Base-by-base conservation (phyloP, 2,113 vertebrate genomes). In the Cromileptes altivelis region DNA sequence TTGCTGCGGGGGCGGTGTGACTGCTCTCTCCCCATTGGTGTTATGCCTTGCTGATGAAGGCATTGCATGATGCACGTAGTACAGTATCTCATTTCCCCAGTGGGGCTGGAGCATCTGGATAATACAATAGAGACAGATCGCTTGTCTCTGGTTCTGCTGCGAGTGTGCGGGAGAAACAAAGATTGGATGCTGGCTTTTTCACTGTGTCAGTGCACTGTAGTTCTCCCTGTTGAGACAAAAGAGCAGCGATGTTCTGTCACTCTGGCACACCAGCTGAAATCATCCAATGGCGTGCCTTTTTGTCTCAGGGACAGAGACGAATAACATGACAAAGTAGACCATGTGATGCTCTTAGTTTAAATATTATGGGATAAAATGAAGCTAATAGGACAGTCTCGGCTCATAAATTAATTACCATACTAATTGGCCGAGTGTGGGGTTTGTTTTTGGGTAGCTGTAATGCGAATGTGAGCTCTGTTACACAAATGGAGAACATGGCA, bases 91-190 rank as follows among this genome's bases (percentile, higher is more conserved):
- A 73, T 89, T 78, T 87, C 88, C 42, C 87, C 90, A 74, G 84
- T 80, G 84, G 88, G 85, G 75, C 83, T 50, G 63, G 70, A 88
- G 91, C 92, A 93, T 93, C 93, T 93, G 93, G 92, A 80, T 87
- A 80, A 92, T 78, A 86, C 89, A 86, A 88, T 90, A 84, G 88
- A 92, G 90, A 90, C 85, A 40, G 91, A 90, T 85, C 82, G 40
- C 86, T 89, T 81, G 80, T 89, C 90, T 90, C 78, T 68, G 53
- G 33, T 89, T 88, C 67, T 80, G 85, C 78, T 67, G 1, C 11
- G 78, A 81, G 80, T 78, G 89, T 87, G 90, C 91, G 87, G 93
- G 92, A 88, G 90, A 87, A 91, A 92, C 91, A 89, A 85, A 90
- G 88, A 91, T 82, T 80, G 80, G 83, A 87, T 80, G 77, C 74